A percentile compares a stretch with the other conserved stretches of the same genome.
These are phyloP conservation scores for Luffia ferchaultella DNA, from an alignment of 2,888 invertebrate species.

Conservation along the genomic window DNA sequence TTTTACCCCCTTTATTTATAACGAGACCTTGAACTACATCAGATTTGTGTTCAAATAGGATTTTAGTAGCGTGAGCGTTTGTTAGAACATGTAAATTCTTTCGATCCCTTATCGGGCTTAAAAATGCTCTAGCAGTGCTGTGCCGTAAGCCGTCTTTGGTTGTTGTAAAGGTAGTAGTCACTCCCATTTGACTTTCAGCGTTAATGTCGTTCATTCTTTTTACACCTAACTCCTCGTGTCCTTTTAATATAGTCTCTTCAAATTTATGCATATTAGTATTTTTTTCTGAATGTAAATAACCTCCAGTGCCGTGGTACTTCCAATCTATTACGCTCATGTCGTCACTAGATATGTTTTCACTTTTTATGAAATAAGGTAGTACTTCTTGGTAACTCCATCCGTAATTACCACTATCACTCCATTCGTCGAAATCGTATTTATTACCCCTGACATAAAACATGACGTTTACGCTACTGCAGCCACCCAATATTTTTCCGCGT, in stretches of 20 bases:
- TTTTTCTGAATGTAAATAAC: slow-evolving; percentile 41
- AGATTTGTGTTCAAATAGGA: slow-evolving; percentile 54
- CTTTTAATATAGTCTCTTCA: slow-evolving; percentile 33
- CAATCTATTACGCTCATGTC: slow-evolving; percentile 14
- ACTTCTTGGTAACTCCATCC: slow-evolving; percentile 68
- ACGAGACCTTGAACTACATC: slow-evolving; percentile 48
- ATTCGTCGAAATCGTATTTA: slow-evolving; percentile 57
- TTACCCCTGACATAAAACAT: slow-evolving; percentile 68
- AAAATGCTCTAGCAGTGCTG: slow-evolving; percentile 62
- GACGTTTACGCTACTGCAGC: slow-evolving; percentile 63
- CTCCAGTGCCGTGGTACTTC: slow-evolving; percentile 38
- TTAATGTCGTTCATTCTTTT: slow-evolving; percentile 37
- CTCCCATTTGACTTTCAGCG: slow-evolving; percentile 52
- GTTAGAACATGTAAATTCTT: slow-evolving; percentile 53
- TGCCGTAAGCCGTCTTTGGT: slow-evolving; percentile 49
- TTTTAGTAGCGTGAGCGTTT: slow-evolving; percentile 55
- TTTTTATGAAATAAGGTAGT: slow-evolving; percentile 55
- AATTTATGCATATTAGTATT: slow-evolving; percentile 20
- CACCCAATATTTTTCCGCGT: slow-evolving; percentile 70
- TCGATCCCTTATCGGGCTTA: slow-evolving; percentile 37
- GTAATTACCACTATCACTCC: slow-evolving; percentile 57
- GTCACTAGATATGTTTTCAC: slow-evolving; percentile 39
- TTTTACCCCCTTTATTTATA: slow-evolving; percentile 32
- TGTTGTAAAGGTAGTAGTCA: slow-evolving; percentile 43
- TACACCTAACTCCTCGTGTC: slow-evolving; percentile 48